Base-by-base conservation (phyloP, 2,113 vertebrate genomes). In the Lophotis ruficrista region DNA sequence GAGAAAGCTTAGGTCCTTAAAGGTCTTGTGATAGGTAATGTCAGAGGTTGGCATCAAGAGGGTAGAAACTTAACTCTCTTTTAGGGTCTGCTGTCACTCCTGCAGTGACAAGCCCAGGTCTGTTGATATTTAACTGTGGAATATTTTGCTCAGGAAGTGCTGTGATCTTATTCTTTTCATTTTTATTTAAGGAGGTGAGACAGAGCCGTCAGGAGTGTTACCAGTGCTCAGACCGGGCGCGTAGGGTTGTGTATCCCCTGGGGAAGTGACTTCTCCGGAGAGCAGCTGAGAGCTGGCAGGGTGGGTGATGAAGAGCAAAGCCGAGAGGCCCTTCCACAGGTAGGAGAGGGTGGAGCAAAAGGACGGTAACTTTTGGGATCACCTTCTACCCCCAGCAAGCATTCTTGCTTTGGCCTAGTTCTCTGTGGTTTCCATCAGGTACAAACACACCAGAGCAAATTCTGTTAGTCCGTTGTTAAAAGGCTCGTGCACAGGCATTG, bases 221-320 rank as follows among this genome's bases (percentile, higher is more conserved):
- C 14, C 4, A 66, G 16, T 5, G 1, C 53, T 93, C 43, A 56
- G 18, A 28, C 13, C 41, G 37, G n/a, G 12, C 11, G 12, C 0
- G 0, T 14, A 22, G 18, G 7, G 17, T 31, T 81, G 27, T 38
- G 33, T 37, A 75, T 51, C 15, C 27, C 38, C 14, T 23, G n/a
- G 4, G 3, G 7, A 4, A 72, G 5, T 16, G 23, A 48, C 18
- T 41, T 11, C 14, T 64, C 4, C 8, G 43, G 31, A 45, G 20
- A 43, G 24, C n/a, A 80, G 16, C 33, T 75, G 51, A 37, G 20
- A 69, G 37, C 1, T 1, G 19, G 7, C 25, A 50, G 15, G 7
- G 13, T 23, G 19, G 15, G 13, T 22, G 19, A 28, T 14, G 17
- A 35, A 20, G 43, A 71, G 5, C 60, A 56, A 47, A 87, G 15